Evolutionary conservation across 2,888 invertebrate species (phyloP).

Genomic region (Heliconius aoede): DNA sequence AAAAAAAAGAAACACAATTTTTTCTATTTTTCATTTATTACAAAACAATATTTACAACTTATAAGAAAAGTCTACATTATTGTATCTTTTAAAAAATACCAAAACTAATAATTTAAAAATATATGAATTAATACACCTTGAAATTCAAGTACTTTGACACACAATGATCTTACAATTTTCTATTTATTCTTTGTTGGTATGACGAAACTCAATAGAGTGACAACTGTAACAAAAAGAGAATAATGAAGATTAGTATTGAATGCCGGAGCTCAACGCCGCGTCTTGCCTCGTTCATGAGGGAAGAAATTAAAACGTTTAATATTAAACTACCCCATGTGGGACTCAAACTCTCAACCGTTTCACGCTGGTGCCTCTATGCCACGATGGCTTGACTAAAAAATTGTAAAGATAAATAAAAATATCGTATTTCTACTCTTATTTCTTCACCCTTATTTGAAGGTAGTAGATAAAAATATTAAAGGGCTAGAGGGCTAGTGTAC

Average conservation of each 20-base stretch:
- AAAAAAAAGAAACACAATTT: background rate
- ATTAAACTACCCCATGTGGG: too few relatives aligned
- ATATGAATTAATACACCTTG: background rate
- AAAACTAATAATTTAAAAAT: background rate
- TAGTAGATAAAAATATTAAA: conserved; percentile 14
- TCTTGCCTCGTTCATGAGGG: background rate
- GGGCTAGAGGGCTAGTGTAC: background rate
- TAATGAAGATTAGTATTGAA: background rate
- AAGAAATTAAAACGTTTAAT: too few relatives aligned
- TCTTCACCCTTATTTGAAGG: background rate
- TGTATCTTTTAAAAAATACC: background rate
- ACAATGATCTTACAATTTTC: background rate
- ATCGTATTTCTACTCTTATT: background rate
- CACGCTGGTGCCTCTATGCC: too few relatives aligned
- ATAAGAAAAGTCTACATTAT: background rate
- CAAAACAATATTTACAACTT: background rate
- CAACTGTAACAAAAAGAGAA: conserved; percentile 43
- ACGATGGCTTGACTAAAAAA: background rate
- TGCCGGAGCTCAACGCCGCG: background rate
- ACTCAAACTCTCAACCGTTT: too few relatives aligned
- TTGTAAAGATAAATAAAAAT: background rate
- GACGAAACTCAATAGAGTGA: conserved; percentile 45
- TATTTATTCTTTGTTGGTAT: conserved; percentile 47
- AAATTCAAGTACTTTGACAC: background rate
- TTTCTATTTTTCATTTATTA: background rate